phyloP scores from a whole-genome alignment of 2,797 vertebrate species.

The Merluccius polli region DNA sequence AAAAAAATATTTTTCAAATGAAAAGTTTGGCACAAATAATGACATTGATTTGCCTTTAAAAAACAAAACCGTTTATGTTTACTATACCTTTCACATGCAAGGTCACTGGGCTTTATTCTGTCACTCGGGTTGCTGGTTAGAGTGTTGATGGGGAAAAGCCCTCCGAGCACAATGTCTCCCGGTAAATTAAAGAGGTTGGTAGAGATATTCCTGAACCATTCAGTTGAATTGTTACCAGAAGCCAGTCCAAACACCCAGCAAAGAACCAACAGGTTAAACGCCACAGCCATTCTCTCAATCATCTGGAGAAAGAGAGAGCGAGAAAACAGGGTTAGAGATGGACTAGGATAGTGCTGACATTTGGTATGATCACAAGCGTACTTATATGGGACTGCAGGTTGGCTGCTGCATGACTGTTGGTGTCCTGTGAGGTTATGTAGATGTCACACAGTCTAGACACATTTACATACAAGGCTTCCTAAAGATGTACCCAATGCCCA shows the following conservation, averaged over 20 bases:
- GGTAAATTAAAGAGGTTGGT: constrained; percentile 64
- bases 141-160: constrained; percentile 73
- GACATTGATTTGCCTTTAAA: background rate
- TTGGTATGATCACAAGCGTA: constrained; percentile 35
- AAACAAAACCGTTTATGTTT: background rate
- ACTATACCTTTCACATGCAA: constrained; percentile 65
- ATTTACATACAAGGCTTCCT: background rate
- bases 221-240: constrained; percentile 14
- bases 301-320: background rate
- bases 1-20: background rate
- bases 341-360: background rate
- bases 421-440: constrained; percentile 6
- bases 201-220: constrained; percentile 70
- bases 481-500: background rate
- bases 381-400: background rate
- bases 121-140: constrained; percentile 58
- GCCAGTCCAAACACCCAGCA: constrained; percentile 36
- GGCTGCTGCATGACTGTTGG: background rate
- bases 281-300: constrained; percentile 51
- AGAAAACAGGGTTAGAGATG: constrained; percentile 12
- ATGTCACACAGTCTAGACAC: background rate
- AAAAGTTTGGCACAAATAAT: background rate
- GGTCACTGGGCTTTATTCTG: constrained; percentile 50
- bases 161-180: constrained; percentile 73
- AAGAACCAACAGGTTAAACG: constrained; percentile 50